A percentile compares a stretch with the other conserved stretches of the same genome.
Conservation (phyloP, 2,888 invertebrate genomes). For the Escarpia spicata region DNA sequence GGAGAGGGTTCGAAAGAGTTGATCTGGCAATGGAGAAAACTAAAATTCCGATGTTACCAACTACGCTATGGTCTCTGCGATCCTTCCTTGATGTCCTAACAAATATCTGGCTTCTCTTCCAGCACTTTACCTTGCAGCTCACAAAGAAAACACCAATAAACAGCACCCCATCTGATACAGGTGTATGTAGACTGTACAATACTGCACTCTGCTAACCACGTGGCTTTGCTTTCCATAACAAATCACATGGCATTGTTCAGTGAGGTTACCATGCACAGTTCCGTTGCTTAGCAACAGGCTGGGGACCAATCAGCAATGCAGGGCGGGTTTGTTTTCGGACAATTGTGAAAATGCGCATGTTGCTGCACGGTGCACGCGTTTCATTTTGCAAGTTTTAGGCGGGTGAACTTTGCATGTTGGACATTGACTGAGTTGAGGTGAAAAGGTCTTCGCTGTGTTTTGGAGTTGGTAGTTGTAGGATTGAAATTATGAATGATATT, state of each 20-base stretch:
- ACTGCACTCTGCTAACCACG: not conserved
- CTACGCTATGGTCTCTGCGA: too few species aligned
- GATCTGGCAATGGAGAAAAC: too few species aligned
- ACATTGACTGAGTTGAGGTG: not conserved
- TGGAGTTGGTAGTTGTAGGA: not conserved
- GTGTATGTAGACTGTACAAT: not conserved
- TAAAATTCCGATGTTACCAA: too few species aligned
- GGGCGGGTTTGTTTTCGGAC: not conserved
- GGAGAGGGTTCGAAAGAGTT: too few species aligned
- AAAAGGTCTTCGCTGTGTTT: not conserved
- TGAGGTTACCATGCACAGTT: not conserved
- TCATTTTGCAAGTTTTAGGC: not conserved
- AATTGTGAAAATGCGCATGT: slow-evolving; percentile 2
- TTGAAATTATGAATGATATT: not conserved
- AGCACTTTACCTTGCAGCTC: slow-evolving; percentile 6
- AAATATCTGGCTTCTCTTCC: slow-evolving; percentile 1
- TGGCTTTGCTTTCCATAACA: slow-evolving; percentile 11
- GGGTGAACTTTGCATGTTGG: not conserved
- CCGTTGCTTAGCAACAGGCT: not conserved
- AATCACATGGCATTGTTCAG: not conserved
- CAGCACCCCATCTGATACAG: not conserved
- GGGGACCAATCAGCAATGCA: not conserved
- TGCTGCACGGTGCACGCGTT: not conserved
- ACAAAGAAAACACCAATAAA: not conserved
- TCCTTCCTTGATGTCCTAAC: not conserved